A percentile compares a stretch with the other conserved stretches of the same genome.
Evolutionary conservation across 1,140 invertebrate species (phyloP).

Genomic region (Scaptodrosophila lebanonensis): DNA sequence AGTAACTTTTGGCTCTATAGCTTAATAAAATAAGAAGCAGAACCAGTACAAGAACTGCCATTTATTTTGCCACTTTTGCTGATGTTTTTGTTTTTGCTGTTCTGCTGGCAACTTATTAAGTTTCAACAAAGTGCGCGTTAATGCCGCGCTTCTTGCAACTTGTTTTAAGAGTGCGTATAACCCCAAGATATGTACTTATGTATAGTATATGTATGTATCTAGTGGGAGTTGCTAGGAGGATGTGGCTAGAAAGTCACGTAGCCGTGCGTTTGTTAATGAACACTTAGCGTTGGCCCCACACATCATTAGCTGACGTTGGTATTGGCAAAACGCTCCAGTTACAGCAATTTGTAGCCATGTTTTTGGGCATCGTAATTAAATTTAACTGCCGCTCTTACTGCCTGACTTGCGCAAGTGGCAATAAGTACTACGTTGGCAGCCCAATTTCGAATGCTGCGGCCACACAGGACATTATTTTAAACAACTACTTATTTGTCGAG

Average conservation of each 20-base stretch:
- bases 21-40: too few species aligned
- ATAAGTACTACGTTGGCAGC: slow-evolving; percentile 19
- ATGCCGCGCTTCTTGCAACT: slow-evolving; percentile 33
- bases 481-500: too few species aligned
- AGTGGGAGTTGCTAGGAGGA: slow-evolving; percentile 4
- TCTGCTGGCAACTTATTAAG: slow-evolving; percentile 51
- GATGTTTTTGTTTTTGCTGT: slow-evolving; percentile 1
- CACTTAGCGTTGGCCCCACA: slow-evolving; percentile 27
- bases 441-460: slow-evolving; percentile 20
- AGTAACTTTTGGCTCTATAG: slow-evolving; percentile 45
- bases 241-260: slow-evolving; percentile 52
- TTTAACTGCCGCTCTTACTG: slow-evolving; percentile 61
- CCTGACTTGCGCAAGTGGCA: slow-evolving; percentile 8
- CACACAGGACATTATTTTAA: too few species aligned
- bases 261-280: slow-evolving; percentile 47
- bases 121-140: slow-evolving; percentile 56
- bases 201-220: too few species aligned
- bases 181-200: too few species aligned
- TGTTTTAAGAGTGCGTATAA: slow-evolving; percentile 22
- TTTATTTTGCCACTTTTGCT: too few species aligned
- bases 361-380: slow-evolving; percentile 68
- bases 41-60: too few species aligned
- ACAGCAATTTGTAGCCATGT: slow-evolving; percentile 36
- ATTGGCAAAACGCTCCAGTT: slow-evolving; percentile 43
- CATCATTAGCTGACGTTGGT: slow-evolving; percentile 27